Base-by-base conservation (phyloP, 2,113 vertebrate species). In the Origma solitaria region DNA sequence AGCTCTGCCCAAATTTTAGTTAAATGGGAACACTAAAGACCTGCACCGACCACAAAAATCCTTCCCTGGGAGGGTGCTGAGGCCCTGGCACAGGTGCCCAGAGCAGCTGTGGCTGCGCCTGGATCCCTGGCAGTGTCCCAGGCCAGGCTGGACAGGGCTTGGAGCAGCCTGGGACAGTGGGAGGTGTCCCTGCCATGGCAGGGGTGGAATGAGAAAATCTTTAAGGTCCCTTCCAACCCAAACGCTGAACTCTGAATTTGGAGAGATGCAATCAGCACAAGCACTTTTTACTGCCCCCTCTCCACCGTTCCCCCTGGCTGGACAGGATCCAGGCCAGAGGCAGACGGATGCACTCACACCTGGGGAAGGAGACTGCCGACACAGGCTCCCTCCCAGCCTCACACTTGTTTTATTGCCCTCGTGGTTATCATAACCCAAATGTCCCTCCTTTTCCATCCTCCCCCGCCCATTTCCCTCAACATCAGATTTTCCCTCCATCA, bases 61-160 rank as follows among this genome's bases (percentile, higher is more conserved):
- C 4, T 3, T 28, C 15, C 14, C 38, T 60, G 11, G 6, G 20
- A 66, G 38, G 44, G 2, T 24, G 51, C 10, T 0, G 0, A 88
- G 12, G 0, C 27, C 14, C 58, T 80, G 68, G 75, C 68, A 57
- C 76, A 82, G 58, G 13, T 65, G 19, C 7, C 15, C 82, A 57
- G 15, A 60, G 69, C 1, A 75, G 61, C 53, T 89, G 86, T 22
- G 69, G 45, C 69, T 90, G 62, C 18, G 12, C n/a, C 62, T 82
- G 54, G 79, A 40, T 40, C 38, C n/a, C 47, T 76, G 62, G 17
- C 0, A 69, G 17, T 54, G 47, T 4, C 3, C 62, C 0, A 62
- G 25, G 47, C 5, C 31, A 42, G 31, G 11, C 0, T 76, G 62
- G 54, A 40, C 0, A 0, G 40, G 25, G 8, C 17, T 49, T 31